Base-by-base conservation (phyloP, 2,888 invertebrate species). In the Coenonympha arcania region DNA sequence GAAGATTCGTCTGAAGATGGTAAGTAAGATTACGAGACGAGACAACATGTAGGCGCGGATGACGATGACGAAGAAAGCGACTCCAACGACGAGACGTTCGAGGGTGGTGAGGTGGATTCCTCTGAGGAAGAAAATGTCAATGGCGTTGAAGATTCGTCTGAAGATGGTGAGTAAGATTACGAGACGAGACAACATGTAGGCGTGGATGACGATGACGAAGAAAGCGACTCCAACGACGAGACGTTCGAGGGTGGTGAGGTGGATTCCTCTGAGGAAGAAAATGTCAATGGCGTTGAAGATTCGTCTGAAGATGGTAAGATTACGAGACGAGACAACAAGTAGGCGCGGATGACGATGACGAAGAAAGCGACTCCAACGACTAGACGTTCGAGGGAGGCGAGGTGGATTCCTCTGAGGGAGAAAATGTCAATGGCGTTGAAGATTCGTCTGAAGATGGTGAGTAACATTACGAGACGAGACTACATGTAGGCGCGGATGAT, bases 21-120 rank as follows among this genome's bases (percentile, higher is more conserved):
- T 85, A 48, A 62, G 48, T 34, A n/a, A 34, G 9, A 8, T 34
- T 18, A n/a, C n/a, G 8, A 33, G n/a, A n/a, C n/a, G 36, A 67
- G 90, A 33, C 76, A 84, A 47, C 84, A 87, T 44, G n/a, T n/a
- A n/a, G n/a, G n/a, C n/a, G 87, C 83, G 4, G 68, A 76, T 1
- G 76, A 65, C 4, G 71, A 71, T 39, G 89, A 89, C 30, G 89
- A 89, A 34, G 90, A 90, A 52, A 88, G 87, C 50, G 89, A 90
- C 67, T 89, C 90, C 56, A 89, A 90, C 55, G 90, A 90, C 58
- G 89, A 89, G 62, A 91, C 88, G 1, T 92, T 91, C 52, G 90
- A 89, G 58, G 90, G 88, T 6, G 88, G 87, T 1, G 88, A 87
- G 50, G 80, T 87, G 6, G 80, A 80, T 58, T 79, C 82, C 0